Percentiles rank a stretch among this genome's conserved stretches.
Evolutionary conservation across 37 sponge, comb jelly and placozoan species (phyloP).

Genomic region (Mnemiopsis leidyi): DNA sequence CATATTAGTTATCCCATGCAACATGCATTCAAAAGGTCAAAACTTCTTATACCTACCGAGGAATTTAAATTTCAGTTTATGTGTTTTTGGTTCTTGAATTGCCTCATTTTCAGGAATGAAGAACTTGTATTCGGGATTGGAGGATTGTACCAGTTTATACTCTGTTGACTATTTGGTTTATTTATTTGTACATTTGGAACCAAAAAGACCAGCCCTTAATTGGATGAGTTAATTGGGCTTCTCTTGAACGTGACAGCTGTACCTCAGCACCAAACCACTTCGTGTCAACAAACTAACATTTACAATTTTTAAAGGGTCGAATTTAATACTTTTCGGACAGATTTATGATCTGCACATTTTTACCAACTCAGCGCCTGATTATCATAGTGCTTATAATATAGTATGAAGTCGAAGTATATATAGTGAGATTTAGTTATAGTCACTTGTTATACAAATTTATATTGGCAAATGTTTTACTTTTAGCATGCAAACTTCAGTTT

Average conservation of each 20-base stretch:
- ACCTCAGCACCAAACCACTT: neutral
- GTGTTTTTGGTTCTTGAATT: too few relatives aligned
- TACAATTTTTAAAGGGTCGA: neutral
- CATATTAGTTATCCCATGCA: too few relatives aligned
- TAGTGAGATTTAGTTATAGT: too few relatives aligned
- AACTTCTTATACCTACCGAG: too few relatives aligned
- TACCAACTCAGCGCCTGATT: neutral
- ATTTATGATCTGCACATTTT: neutral
- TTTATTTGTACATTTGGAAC: neutral
- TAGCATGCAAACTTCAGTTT: neutral
- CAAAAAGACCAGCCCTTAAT: neutral
- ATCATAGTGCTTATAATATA: too few relatives aligned
- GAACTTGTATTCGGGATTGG: neutral
- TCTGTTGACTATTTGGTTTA: neutral
- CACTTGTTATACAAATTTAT: neutral
- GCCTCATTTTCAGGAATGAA: neutral
- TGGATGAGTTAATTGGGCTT: too few relatives aligned
- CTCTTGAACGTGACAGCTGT: too few relatives aligned
- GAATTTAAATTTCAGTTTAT: too few relatives aligned
- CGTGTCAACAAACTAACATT: neutral
- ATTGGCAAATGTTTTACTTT: neutral
- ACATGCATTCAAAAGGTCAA: too few relatives aligned
- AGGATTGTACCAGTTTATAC: neutral
- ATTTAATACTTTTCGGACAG: neutral
- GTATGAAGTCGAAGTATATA: neutral